These are phyloP conservation scores for Barnardius zonarius DNA, from an alignment of 2,113 vertebrate species.

Conservation along the genomic window DNA sequence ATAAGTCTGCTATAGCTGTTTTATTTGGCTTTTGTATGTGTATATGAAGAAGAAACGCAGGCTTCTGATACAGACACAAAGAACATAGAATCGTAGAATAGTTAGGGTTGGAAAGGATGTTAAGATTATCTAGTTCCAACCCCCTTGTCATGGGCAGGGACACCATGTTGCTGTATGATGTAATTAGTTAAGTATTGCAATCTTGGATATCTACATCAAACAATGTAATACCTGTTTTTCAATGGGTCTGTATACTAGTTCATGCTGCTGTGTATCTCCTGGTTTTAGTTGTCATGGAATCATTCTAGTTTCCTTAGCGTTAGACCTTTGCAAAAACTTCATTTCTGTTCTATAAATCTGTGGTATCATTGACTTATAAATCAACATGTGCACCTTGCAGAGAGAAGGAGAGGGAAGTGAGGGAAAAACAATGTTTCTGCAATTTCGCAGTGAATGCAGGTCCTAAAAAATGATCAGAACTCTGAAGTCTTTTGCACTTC, in stretches of 20 bases:
- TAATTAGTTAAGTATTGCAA: not conserved
- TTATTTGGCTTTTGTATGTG: not conserved
- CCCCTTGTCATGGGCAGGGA: not conserved
- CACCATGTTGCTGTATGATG: not conserved
- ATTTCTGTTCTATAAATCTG: not conserved
- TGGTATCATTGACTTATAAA: not conserved
- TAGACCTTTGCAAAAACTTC: not conserved
- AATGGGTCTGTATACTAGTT: not conserved
- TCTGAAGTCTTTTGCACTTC: conserved; percentile 52
- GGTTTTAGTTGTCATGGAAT: not conserved
- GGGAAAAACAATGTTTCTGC: not conserved
- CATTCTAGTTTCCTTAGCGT: not conserved
- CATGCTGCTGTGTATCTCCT: not conserved
- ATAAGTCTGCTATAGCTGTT: not conserved
- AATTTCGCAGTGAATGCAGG: not conserved
- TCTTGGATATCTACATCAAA: not conserved
- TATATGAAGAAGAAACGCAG: not conserved
- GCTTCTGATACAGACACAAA: not conserved
- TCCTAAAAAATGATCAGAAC: conserved; percentile 33
- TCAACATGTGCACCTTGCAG: not conserved
- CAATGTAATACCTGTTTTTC: not conserved
- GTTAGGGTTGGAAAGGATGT: not conserved
- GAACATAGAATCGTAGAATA: not conserved
- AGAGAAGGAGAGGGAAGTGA: not conserved
- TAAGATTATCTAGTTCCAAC: not conserved